Evolutionary conservation across 35 echinoderm and acorn worm genomes (phyloP).

Genomic region (Amphiura filiformis): DNA sequence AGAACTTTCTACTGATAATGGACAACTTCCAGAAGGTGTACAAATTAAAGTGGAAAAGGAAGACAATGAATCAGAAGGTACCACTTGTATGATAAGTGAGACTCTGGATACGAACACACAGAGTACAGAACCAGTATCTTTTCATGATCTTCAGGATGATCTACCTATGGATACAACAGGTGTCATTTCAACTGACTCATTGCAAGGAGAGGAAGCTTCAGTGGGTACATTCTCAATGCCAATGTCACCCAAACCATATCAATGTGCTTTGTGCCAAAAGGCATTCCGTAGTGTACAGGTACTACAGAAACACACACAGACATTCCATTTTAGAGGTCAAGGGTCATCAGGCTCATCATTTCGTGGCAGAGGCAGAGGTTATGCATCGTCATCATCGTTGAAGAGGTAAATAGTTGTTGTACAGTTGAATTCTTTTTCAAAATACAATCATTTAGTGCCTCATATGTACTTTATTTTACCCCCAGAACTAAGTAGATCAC

Average conservation of each 20-base stretch:
- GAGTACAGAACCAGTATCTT: neutral
- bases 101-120: neutral
- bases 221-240: neutral
- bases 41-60: neutral
- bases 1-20: neutral
- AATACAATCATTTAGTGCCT: neutral
- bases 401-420: neutral
- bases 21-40: neutral
- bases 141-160: neutral
- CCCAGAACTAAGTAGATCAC: neutral
- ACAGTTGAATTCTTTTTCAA: neutral
- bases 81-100: neutral
- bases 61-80: neutral
- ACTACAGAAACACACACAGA: neutral
- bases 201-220: neutral
- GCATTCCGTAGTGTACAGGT: neutral
- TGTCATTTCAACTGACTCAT: neutral
- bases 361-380: neutral
- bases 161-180: neutral
- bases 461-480: neutral
- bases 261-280: neutral
- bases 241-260: slow-evolving; percentile 7
- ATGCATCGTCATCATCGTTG: neutral
- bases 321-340: neutral
- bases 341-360: neutral